Evolutionary conservation across 2,888 invertebrate species (phyloP).

Genomic region (Drosophila macrospina): DNA sequence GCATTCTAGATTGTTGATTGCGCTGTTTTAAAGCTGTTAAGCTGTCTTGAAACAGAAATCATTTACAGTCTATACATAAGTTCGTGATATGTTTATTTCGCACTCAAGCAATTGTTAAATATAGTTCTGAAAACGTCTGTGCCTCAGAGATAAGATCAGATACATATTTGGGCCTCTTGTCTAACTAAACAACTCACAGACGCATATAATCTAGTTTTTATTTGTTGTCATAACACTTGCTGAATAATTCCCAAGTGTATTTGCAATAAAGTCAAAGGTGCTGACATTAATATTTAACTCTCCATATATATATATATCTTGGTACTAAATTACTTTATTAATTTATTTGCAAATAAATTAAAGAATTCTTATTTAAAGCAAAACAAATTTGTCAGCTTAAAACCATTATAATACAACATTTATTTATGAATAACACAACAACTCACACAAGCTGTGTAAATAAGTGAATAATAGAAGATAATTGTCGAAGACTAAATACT

Average conservation of each 20-base stretch:
- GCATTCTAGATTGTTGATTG: constrained; percentile 44
- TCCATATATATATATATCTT: constrained; percentile 5
- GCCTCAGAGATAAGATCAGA: neutral
- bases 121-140: neutral
- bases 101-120: neutral
- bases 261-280: constrained; percentile 9
- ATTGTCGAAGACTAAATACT: neutral
- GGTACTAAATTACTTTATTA: neutral
- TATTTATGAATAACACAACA: constrained; percentile 1
- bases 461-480: neutral
- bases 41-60: constrained; percentile 14
- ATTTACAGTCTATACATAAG: constrained; percentile 20
- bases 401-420: constrained; percentile 4
- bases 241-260: constrained; percentile 32
- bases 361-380: constrained; percentile 1
- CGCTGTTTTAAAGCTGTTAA: constrained; percentile 35
- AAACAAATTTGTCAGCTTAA: constrained; percentile 14
- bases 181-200: neutral
- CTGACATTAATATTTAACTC: constrained; percentile 1
- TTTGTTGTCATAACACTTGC: constrained; percentile 3
- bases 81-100: constrained; percentile 7
- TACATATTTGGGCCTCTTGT: neutral
- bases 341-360: neutral
- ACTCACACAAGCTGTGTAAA: constrained; percentile 14
- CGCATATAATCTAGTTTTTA: neutral